These are phyloP conservation scores for Onthophagus sagittarius DNA, from an alignment of 2,888 invertebrate species.

Conservation along the genomic window DNA sequence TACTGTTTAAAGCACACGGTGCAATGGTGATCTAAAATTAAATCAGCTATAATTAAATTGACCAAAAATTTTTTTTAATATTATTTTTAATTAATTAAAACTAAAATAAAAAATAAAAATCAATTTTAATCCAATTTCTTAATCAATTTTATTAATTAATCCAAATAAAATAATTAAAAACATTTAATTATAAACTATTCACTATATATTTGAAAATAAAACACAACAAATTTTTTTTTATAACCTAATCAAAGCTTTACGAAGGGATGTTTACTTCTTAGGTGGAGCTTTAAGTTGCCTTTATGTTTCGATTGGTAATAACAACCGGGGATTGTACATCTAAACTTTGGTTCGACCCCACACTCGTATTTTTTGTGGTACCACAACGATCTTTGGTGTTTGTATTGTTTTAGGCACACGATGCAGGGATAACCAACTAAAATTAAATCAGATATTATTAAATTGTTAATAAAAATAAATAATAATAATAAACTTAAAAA, in stretches of 20 bases:
- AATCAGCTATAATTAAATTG: not conserved
- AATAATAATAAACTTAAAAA: too few species aligned
- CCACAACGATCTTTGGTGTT: constrained; percentile 8
- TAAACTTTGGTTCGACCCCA: constrained; percentile 9
- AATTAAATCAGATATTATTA: not conserved
- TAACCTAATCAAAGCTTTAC: too few species aligned
- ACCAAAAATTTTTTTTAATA: too few species aligned
- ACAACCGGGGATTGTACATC: not conserved
- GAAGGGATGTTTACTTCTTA: not conserved
- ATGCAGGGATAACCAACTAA: not conserved
- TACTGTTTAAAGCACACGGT: constrained; percentile 20
- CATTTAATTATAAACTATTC: too few species aligned
- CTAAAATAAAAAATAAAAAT: too few species aligned
- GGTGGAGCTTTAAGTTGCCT: not conserved
- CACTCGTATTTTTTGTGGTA: constrained; percentile 3
- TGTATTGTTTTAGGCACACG: not conserved
- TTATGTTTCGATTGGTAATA: not conserved
- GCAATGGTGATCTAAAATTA: not conserved
- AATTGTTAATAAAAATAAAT: too few species aligned
- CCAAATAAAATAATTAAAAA: too few species aligned
- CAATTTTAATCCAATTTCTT: too few species aligned
- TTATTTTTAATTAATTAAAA: too few species aligned
- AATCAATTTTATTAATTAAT: too few species aligned
- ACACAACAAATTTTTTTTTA: too few species aligned
- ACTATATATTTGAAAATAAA: not conserved